Conservation (phyloP, 35 echinoderm and acorn worm genomes). For the Anneissia japonica region DNA sequence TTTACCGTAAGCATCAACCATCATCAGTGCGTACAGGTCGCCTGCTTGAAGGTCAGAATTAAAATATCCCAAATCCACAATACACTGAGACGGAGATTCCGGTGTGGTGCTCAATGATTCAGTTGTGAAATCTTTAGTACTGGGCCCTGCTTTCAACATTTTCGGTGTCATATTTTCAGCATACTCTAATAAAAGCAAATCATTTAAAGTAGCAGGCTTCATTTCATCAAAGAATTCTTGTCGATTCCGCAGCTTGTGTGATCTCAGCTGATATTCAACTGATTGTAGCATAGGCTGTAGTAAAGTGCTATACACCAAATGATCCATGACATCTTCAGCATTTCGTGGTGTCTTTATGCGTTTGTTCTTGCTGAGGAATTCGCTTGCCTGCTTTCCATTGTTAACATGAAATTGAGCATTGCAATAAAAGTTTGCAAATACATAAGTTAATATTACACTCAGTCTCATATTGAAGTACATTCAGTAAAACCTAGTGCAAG, state of each 20-base stretch:
- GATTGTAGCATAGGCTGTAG: not conserved
- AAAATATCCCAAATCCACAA: not conserved
- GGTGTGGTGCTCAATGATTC: not conserved
- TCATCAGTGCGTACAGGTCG: not conserved
- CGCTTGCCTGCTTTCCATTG: too few species aligned
- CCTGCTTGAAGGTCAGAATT: not conserved
- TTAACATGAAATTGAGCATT: not conserved
- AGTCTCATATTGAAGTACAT: too few species aligned
- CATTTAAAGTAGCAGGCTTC: too few species aligned
- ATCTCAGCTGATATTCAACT: not conserved
- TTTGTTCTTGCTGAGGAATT: not conserved
- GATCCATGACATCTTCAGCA: not conserved
- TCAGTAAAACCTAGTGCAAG: too few species aligned
- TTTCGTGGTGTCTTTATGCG: not conserved
- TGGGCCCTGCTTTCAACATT: not conserved
- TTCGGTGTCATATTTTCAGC: not conserved
- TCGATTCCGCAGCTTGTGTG: not conserved
- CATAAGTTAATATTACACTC: not conserved
- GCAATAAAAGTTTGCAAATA: not conserved
- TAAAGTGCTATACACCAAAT: not conserved
- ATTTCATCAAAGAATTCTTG: not conserved
- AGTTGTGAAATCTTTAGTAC: too few species aligned
- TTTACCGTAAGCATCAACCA: not conserved
- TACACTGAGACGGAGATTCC: not conserved
- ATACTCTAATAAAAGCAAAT: not conserved